Base-by-base conservation (phyloP, 2,888 invertebrate species). In the Drosophila lutescens region DNA sequence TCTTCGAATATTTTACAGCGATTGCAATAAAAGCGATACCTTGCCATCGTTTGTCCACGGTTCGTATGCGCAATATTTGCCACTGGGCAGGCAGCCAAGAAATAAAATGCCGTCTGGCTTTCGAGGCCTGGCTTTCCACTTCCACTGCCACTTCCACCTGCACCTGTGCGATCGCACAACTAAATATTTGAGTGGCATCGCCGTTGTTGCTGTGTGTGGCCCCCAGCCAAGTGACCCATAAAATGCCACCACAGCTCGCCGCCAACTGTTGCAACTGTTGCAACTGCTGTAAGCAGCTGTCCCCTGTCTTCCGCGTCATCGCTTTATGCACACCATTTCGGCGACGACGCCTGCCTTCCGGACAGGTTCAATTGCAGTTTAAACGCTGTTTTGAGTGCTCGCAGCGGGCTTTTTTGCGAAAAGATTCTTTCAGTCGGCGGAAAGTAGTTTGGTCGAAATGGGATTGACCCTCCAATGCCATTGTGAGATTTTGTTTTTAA, bases 21-120 rank as follows among this genome's bases (percentile, higher is more conserved):
- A 56, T 47, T 74, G 66, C 70, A 71, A 74, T 71, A 65, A 71
- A 71, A 51, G 30, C 54, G 40, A 74, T 71, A 51, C 66, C 66
- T 50, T 51, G 40, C 38, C 49, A 34, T 12, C 32, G 46, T 20
- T 74, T 54, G 76, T 56, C 74, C 79, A 86, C 68, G 74, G 67
- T 66, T 61, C 87, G 85, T 80, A 87, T 81, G 79, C 65, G 85
- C 50, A 68, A 86, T 81, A 80, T 61, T 69, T 36, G 43, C 32
- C 41, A 50, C 30, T 68, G 66, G 70, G 70, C 70, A 71, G 10
- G 15, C 40, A 36, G 70, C 70, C 70, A 71, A 65, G 36, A 71
- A 74, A 56, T 71, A 71, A 70, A 74, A 41, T 65, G 51, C 46
- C 34, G n/a, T 40, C 50, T 40, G 43, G 12, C 17, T 46, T 51